phyloP scores from a whole-genome alignment of 2,113 vertebrate genomes.

The Plestiodon gilberti region DNA sequence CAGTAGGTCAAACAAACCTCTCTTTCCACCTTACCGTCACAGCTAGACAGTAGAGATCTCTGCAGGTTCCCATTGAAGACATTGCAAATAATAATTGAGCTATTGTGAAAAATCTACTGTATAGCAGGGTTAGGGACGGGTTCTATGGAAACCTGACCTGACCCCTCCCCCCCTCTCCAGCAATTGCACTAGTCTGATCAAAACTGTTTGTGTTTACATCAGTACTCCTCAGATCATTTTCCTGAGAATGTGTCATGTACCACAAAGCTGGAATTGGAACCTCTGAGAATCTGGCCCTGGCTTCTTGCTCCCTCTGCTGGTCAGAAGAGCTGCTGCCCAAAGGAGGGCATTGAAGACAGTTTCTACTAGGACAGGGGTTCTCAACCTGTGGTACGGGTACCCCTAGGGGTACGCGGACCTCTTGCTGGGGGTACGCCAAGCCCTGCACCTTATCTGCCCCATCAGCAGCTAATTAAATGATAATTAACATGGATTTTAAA shows the following conservation, averaged over 20 bases:
- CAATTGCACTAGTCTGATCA: background rate
- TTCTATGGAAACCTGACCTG: too few species aligned
- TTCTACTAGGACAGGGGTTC: too few species aligned
- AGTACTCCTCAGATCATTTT: background rate
- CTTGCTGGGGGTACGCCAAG: too few species aligned
- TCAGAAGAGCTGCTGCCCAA: background rate
- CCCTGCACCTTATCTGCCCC: too few species aligned
- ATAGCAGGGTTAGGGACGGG: background rate
- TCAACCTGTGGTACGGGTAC: too few species aligned
- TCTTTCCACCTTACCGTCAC: background rate
- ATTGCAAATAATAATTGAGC: too few species aligned
- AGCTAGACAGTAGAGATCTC: background rate
- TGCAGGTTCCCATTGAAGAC: background rate
- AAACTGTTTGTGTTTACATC: background rate
- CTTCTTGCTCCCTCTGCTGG: background rate
- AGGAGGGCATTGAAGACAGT: background rate
- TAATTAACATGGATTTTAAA: too few species aligned
- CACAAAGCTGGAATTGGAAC: background rate
- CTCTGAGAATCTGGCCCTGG: background rate
- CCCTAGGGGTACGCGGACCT: too few species aligned
- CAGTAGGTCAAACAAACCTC: background rate
- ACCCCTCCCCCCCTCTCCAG: background rate
- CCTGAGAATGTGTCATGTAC: background rate
- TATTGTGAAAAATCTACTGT: background rate
- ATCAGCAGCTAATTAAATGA: too few species aligned